phyloP scores from a whole-genome alignment of 2,888 invertebrate genomes.

The Meteorus colon region DNA sequence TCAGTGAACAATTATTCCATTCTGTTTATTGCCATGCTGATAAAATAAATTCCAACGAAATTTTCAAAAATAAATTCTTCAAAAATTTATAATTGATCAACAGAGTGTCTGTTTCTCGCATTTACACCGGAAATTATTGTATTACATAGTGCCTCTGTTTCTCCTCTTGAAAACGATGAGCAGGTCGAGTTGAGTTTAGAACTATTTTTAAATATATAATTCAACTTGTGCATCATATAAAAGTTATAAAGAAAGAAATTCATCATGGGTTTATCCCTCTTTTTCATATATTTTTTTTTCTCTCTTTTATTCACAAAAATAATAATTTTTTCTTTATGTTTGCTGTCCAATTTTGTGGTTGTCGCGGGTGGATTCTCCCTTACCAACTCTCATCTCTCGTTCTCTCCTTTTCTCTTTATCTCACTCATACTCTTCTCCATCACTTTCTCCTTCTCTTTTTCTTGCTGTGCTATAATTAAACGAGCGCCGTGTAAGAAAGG shows the following conservation, averaged over 20 bases:
- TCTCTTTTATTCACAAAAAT: background rate
- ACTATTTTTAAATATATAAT: conserved; percentile 4
- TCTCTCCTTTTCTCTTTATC: background rate
- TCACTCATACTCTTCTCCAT: background rate
- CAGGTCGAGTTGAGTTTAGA: background rate
- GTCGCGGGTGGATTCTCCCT: conserved; percentile 56
- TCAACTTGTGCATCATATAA: background rate
- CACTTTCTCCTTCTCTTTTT: conserved; percentile 13
- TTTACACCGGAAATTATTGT: conserved; percentile 4
- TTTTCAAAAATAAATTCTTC: too few species aligned
- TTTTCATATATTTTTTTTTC: background rate
- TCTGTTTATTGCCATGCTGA: too few species aligned
- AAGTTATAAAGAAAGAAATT: background rate
- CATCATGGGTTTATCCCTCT: background rate
- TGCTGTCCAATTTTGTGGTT: conserved; percentile 53
- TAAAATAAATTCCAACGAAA: too few species aligned
- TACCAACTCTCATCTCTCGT: background rate
- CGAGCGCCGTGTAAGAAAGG: conserved; percentile 32
- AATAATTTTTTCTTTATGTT: conserved; percentile 36
- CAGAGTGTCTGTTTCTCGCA: background rate
- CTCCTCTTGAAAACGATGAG: too few species aligned
- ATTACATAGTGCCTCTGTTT: background rate
- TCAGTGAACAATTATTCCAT: too few species aligned
- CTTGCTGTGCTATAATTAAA: conserved; percentile 60
- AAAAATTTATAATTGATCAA: too few species aligned